phyloP scores from a whole-genome alignment of 2,888 invertebrate genomes.

The Nysson spinosus region DNA sequence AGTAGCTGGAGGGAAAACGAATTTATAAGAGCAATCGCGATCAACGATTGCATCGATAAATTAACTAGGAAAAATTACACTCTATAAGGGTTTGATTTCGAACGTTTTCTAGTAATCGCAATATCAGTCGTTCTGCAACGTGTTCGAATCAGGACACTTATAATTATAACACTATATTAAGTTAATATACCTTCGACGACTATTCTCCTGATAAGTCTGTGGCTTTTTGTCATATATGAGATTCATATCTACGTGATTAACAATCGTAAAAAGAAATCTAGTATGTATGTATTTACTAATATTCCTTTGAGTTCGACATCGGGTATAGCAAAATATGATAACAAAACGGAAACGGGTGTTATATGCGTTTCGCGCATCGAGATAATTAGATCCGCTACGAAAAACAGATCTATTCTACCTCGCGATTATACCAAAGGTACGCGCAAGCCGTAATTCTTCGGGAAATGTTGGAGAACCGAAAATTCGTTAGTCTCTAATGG shows the following conservation, averaged over 20 bases:
- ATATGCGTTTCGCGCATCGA: conserved; percentile 7
- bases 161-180: conserved; percentile 21
- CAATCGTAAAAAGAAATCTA: not conserved
- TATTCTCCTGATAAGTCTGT: conserved; percentile 1
- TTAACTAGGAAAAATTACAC: not conserved
- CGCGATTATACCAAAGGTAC: conserved; percentile 58
- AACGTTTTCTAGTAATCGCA: not conserved
- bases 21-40: not conserved
- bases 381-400: conserved; percentile 4
- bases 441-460: conserved; percentile 20
- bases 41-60: not conserved
- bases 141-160: conserved; percentile 13
- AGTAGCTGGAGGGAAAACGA: conserved; percentile 1
- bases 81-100: not conserved
- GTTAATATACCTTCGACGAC: conserved; percentile 10
- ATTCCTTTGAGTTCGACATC: no score
- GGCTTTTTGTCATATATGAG: conserved; percentile 25
- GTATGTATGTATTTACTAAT: not conserved
- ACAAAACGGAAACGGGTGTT: not conserved
- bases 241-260: conserved; percentile 23
- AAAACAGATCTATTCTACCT: conserved; percentile 44
- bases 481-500: no score
- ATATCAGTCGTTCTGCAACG: no score
- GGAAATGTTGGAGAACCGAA: not conserved
- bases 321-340: no score